These are phyloP conservation scores for Argyra leucocephala DNA, from an alignment of 2,888 invertebrate genomes.

Conservation along the genomic window DNA sequence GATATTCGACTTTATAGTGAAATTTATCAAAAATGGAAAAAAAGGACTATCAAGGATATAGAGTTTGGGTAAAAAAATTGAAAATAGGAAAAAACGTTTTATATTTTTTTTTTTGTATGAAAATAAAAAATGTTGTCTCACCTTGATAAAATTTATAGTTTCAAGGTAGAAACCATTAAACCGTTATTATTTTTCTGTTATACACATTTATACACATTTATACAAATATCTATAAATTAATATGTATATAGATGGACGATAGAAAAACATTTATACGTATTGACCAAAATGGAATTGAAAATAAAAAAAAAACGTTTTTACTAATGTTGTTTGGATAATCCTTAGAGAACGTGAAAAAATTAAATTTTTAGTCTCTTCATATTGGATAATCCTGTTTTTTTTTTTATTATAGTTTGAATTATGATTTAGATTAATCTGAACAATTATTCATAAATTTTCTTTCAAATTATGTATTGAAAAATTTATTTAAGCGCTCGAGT, in stretches of 20 bases:
- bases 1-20: not conserved
- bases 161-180: slow-evolving; percentile 6
- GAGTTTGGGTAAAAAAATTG: not conserved
- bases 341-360: not conserved
- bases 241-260: not conserved
- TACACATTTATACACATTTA: not conserved
- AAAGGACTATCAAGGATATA: not conserved
- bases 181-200: not conserved
- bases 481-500: too few species aligned
- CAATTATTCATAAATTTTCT: too few species aligned
- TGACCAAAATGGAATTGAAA: not conserved
- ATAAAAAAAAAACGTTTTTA: not conserved
- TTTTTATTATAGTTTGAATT: too few species aligned
- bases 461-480: too few species aligned
- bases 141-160: slow-evolving; percentile 6
- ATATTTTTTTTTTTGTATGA: not conserved
- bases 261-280: not conserved
- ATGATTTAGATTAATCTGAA: too few species aligned
- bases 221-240: not conserved
- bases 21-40: not conserved
- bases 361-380: too few species aligned
- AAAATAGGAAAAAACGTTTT: not conserved
- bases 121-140: slow-evolving; percentile 6
- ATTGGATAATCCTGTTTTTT: too few species aligned
- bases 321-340: slow-evolving; percentile 6